Conservation (phyloP, 2,113 vertebrate genomes). For the Gorsachius goisagi region DNA sequence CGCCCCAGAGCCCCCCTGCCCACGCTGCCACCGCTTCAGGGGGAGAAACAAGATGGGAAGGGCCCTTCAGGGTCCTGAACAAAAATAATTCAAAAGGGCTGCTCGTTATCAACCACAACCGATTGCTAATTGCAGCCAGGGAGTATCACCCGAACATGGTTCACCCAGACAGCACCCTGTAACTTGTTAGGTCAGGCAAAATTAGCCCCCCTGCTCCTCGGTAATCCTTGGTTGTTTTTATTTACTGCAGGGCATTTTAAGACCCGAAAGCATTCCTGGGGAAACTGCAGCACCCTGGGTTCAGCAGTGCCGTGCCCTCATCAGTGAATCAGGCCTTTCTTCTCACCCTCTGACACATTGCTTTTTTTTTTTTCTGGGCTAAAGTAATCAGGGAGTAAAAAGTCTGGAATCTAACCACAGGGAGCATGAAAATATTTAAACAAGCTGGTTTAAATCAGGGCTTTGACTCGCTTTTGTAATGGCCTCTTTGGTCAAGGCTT, state of each 20-base stretch:
- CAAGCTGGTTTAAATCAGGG: slow-evolving; percentile 30
- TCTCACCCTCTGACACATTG: accelerated
- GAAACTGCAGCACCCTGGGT: slow-evolving; percentile 22
- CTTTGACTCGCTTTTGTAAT: slow-evolving; percentile 7
- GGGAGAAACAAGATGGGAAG: not conserved
- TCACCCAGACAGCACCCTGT: not conserved
- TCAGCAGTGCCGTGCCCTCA: not conserved
- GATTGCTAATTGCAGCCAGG: not conserved
- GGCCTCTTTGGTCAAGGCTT: not conserved
- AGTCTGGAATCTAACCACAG: slow-evolving; percentile 18
- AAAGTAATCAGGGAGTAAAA: slow-evolving; percentile 21
- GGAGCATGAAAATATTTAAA: not conserved
- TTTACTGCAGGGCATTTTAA: slow-evolving; percentile 35
- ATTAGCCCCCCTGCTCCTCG: not conserved
- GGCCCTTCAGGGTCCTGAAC: not conserved
- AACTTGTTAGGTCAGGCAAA: not conserved
- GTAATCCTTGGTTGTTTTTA: not conserved
- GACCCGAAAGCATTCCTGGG: not conserved
- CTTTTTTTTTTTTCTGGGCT: not conserved
- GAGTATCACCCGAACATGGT: not conserved
- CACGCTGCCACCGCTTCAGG: not conserved
- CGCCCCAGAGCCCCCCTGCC: not conserved
- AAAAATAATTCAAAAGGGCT: not conserved
- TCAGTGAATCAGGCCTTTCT: slow-evolving; percentile 45
- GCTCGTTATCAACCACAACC: not conserved